These are phyloP conservation scores for Salpingus planirostris DNA, from an alignment of 2,888 invertebrate genomes.

Conservation along the genomic window DNA sequence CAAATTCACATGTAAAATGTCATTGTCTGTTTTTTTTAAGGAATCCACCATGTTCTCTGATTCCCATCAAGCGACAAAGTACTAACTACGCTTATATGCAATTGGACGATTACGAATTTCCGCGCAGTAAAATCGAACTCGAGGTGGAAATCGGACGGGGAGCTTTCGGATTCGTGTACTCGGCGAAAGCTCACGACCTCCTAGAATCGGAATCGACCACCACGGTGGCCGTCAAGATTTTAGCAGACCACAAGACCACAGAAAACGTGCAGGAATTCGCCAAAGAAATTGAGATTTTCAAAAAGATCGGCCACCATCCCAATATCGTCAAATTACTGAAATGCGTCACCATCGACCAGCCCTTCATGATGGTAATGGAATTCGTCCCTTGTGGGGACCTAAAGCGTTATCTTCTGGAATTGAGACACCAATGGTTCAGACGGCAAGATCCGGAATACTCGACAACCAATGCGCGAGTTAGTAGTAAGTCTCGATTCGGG, in stretches of 20 bases:
- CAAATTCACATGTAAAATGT: too few species aligned
- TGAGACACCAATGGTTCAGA: slow-evolving; percentile 37
- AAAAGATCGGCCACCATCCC: slow-evolving; percentile 69
- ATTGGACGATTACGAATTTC: neutral
- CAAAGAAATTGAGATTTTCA: slow-evolving; percentile 69
- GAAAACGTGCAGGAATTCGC: slow-evolving; percentile 62
- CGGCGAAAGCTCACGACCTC: neutral
- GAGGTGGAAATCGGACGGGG: neutral
- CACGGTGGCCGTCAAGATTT: neutral
- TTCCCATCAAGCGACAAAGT: too few species aligned
- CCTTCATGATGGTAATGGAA: slow-evolving; percentile 68
- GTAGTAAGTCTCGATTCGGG: too few species aligned
- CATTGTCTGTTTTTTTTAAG: too few species aligned
- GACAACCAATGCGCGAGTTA: too few species aligned
- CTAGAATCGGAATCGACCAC: neutral
- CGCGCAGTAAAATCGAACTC: neutral
- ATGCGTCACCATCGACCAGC: slow-evolving; percentile 61
- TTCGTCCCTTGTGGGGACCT: slow-evolving; percentile 71
- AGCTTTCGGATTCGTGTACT: neutral
- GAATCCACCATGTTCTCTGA: too few species aligned
- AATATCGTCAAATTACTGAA: slow-evolving; percentile 68
- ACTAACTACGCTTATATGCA: too few species aligned
- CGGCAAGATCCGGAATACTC: too few species aligned
- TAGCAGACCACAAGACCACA: slow-evolving; percentile 46
- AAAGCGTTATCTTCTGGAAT: slow-evolving; percentile 50